These are phyloP conservation scores for Avahi laniger DNA, from an alignment of 2,797 vertebrate genomes.

Conservation along the genomic window DNA sequence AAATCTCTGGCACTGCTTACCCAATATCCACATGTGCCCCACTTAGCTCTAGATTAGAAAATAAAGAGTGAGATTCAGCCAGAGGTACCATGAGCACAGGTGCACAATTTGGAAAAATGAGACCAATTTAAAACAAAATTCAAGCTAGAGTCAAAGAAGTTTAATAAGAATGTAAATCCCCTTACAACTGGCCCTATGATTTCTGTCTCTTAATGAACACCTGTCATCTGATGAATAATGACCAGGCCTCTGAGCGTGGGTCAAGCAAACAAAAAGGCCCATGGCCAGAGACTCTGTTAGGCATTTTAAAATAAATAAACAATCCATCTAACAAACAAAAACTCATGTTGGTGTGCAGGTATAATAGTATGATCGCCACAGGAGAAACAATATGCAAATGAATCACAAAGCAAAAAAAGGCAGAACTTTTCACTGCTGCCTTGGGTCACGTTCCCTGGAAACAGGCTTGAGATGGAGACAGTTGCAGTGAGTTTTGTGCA, in stretches of 20 bases:
- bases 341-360: neutral
- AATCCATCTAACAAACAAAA: constrained; percentile 58
- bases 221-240: constrained; percentile 65
- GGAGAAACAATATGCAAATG: constrained; percentile 1
- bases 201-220: constrained; percentile 64
- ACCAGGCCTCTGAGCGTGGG: neutral
- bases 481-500: neutral
- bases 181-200: neutral
- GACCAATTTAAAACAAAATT: constrained; percentile 50
- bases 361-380: neutral
- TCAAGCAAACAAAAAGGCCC: neutral
- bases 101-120: constrained; percentile 70
- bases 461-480: neutral
- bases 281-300: neutral
- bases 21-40: neutral
- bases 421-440: neutral
- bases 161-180: constrained; percentile 76
- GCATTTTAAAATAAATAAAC: constrained; percentile 32
- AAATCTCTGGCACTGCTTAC: constrained; percentile 1
- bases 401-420: neutral
- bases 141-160: constrained; percentile 63
- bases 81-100: constrained; percentile 55
- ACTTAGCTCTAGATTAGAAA: constrained; percentile 60
- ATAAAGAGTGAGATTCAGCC: constrained; percentile 45
- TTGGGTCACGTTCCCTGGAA: neutral